Evolutionary conservation across 2,797 vertebrate species (phyloP).

Genomic region (Pantherophis vulpinus): DNA sequence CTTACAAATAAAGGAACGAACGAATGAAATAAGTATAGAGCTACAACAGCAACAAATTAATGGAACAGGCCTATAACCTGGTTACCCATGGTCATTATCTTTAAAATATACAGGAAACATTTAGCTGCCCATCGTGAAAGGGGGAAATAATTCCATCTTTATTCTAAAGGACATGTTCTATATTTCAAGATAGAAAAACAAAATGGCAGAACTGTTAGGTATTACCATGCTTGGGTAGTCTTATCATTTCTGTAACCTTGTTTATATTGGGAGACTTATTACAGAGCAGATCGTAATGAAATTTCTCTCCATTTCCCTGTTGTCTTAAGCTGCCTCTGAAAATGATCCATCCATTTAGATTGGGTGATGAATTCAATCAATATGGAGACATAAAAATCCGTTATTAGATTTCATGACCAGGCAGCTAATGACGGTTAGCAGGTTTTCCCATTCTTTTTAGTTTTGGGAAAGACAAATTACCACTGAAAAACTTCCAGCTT

Average conservation of each 20-base stretch:
- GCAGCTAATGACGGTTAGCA: background rate
- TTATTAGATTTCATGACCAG: background rate
- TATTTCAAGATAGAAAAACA: background rate
- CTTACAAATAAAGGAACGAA: background rate
- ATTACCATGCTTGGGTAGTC: background rate
- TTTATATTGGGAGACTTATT: background rate
- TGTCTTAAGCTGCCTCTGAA: background rate
- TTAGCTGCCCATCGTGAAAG: background rate
- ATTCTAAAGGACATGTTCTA: background rate
- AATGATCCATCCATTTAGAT: background rate
- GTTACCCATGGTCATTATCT: background rate
- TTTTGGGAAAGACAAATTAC: background rate
- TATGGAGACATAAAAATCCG: background rate
- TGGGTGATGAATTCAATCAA: background rate
- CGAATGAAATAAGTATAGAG: background rate
- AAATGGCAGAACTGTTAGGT: background rate
- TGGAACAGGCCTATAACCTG: slow-evolving; percentile 1
- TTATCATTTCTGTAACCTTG: background rate
- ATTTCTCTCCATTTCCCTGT: background rate
- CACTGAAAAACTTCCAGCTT: background rate
- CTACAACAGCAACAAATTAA: background rate
- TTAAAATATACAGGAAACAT: background rate
- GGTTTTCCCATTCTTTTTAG: background rate
- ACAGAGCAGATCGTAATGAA: background rate
- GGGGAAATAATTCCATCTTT: background rate